These are phyloP conservation scores for Gallirallus australis DNA, from an alignment of 2,797 vertebrate genomes.

Conservation along the genomic window DNA sequence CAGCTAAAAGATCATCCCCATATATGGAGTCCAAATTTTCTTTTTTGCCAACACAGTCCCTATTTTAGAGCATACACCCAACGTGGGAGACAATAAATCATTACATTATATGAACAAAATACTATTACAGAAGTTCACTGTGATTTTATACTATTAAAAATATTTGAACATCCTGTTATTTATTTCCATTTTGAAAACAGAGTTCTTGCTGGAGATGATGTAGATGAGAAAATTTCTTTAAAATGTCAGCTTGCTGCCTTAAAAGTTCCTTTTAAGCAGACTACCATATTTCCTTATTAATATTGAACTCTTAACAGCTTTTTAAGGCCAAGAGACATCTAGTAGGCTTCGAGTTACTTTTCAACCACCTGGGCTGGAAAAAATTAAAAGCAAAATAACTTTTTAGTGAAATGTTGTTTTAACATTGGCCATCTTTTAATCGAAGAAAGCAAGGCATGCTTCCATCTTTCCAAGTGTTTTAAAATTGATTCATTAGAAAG, in stretches of 20 bases:
- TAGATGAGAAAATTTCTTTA: neutral
- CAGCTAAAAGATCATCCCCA: neutral
- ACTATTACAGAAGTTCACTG: neutral
- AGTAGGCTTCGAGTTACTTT: conserved; percentile 25
- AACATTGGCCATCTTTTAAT: neutral
- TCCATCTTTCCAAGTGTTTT: conserved; percentile 24
- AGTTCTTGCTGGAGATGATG: neutral
- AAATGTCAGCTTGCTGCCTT: neutral
- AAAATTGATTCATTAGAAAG: conserved; percentile 9
- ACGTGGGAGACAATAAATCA: neutral
- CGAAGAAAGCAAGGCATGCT: neutral
- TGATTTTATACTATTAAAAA: neutral
- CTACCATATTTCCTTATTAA: neutral
- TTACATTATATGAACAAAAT: neutral
- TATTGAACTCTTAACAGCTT: conserved; percentile 11
- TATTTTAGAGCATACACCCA: neutral
- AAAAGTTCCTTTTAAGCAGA: neutral
- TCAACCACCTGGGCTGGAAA: neutral
- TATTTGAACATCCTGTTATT: neutral
- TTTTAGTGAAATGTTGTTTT: neutral
- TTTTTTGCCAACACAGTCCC: neutral
- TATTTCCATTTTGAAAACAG: neutral
- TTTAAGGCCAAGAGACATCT: conserved; percentile 40
- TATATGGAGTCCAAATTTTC: neutral
- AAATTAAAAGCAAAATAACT: conserved; percentile 7